Percentiles rank a stretch among this genome's conserved stretches.
phyloP scores from a whole-genome alignment of 2,888 invertebrate species.

The Protonemura montana region DNA sequence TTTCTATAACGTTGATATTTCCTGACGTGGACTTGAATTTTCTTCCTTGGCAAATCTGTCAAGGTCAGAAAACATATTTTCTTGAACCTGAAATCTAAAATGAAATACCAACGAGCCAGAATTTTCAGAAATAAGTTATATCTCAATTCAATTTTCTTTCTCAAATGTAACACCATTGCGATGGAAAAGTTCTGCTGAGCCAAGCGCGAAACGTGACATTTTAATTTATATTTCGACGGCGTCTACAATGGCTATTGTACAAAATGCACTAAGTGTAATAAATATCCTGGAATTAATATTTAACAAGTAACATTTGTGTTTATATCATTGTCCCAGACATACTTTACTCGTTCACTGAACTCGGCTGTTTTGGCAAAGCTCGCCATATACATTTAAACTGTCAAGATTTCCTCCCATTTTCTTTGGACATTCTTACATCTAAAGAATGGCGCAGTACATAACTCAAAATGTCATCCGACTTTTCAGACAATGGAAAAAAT shows the following conservation, averaged over 20 bases:
- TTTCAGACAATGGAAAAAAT: neutral
- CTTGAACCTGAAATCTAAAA: neutral
- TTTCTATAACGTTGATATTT: neutral
- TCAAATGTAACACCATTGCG: neutral
- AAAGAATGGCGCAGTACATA: slow-evolving; percentile 12
- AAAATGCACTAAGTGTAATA: neutral
- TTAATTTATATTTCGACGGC: neutral
- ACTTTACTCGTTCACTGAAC: neutral
- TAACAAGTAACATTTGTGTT: neutral
- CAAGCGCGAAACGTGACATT: neutral
- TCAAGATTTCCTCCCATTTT: neutral
- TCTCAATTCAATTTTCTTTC: neutral
- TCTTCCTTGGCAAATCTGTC: neutral
- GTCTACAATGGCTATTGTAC: neutral
- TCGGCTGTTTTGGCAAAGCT: neutral
- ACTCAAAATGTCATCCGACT: neutral
- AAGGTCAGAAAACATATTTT: neutral
- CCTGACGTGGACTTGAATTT: neutral
- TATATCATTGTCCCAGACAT: neutral
- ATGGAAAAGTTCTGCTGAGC: neutral
- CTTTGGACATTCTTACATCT: neutral
- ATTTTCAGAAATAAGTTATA: neutral
- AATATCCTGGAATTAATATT: neutral
- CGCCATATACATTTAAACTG: neutral
- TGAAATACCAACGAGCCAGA: neutral